Evolutionary conservation across 2,113 vertebrate species (phyloP).

Genomic region (Bostrychus sinensis): DNA sequence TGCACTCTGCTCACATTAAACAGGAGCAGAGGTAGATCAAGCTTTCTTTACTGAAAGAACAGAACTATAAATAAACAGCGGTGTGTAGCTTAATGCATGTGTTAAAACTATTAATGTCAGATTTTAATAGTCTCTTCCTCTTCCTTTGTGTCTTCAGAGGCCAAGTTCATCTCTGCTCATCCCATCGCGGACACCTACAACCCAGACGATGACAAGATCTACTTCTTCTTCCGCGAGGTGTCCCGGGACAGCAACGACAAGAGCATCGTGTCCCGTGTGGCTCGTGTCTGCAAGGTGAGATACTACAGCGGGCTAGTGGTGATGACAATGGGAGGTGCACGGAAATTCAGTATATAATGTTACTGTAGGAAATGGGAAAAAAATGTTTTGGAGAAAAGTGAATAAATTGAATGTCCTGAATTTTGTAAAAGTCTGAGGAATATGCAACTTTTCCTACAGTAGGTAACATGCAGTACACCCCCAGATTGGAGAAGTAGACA

Average conservation of each 20-base stretch:
- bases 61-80: slow-evolving; percentile 35
- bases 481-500: too few species aligned
- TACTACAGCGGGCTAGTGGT: slow-evolving; percentile 19
- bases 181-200: slow-evolving; percentile 95
- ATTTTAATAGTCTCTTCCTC: slow-evolving; percentile 11
- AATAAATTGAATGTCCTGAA: too few species aligned
- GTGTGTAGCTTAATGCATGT: too few species aligned
- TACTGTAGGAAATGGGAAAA: background rate
- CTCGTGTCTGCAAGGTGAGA: slow-evolving; percentile 94
- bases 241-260: slow-evolving; percentile 92
- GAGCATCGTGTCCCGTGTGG: slow-evolving; percentile 91
- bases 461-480: too few species aligned
- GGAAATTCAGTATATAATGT: background rate
- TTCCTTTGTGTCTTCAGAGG: slow-evolving; percentile 81
- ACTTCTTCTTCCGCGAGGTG: slow-evolving; percentile 97
- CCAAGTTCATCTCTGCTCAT: slow-evolving; percentile 92
- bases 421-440: too few species aligned
- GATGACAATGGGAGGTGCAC: slow-evolving; percentile 17
- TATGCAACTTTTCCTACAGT: too few species aligned
- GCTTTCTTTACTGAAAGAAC: slow-evolving; percentile 1
- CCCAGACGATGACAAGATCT: slow-evolving; percentile 97
- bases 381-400: background rate
- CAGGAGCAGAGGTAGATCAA: slow-evolving; percentile 20
- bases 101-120: slow-evolving; percentile 39
- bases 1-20: background rate